Base-by-base conservation (phyloP, 2,113 vertebrate genomes). In the Cynopterus brachyotis region DNA sequence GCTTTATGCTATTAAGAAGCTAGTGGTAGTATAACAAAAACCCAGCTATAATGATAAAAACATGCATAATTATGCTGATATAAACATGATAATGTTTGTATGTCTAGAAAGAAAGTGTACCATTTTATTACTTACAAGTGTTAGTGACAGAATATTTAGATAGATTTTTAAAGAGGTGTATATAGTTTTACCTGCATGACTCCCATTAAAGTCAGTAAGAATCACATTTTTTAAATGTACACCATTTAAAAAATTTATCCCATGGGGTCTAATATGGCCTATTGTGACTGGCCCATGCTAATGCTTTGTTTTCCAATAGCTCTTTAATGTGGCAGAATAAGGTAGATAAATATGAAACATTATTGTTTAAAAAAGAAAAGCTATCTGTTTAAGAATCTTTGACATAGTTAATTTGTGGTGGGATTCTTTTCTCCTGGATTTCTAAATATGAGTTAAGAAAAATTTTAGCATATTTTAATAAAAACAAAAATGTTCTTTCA, bases 121-220 rank as follows among this genome's bases (percentile, higher is more conserved):
- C 84, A 91, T 98, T 98, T 98, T 98, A 98, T 97, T 97, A 96
- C 97, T 98, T 96, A 98, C 37, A 96, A 86, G 3, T 22, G 86
- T 92, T 98, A 98, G 95, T 98, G 97, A 96, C 93, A 98, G 98
- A 98, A 98, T 96, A 98, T 94, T 98, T 97, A 98, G 96, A 84
- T 94, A 88, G 37, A 80, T 97, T 98, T 98, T 98, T 83, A 85
- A 96, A 97, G 96, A 79, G 72, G 66, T 97, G 37, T 98, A 57
- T 97, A 90, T 80, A 40, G 59, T 96, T 96, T 98, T 97, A 98
- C 95, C 98, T 89, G 96, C 97, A 96, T 97, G 97, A 98, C 73
- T 97, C 91, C 96, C 93, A 96, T 98, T 98, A 97, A 97, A 97
- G 91, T 97, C 96, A 98, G 87, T 96, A 97, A 97, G 97, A 98